Evolutionary conservation across 1,140 invertebrate species (phyloP).

Genomic region (Latrodectus geometricus): DNA sequence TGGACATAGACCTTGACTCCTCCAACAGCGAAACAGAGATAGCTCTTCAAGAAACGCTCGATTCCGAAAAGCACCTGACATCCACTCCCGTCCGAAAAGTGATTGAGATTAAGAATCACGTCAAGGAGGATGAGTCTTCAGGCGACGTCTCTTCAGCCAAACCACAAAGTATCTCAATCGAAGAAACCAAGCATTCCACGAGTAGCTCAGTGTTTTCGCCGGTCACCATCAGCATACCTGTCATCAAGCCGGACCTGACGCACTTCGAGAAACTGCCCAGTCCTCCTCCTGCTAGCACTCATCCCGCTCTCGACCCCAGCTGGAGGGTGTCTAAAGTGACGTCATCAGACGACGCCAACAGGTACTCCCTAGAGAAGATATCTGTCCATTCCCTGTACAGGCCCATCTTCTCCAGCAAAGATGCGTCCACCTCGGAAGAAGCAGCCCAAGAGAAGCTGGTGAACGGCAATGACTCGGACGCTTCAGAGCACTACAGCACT

Average conservation of each 20-base stretch:
- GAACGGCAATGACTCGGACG: constrained; percentile 43
- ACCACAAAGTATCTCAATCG: background rate
- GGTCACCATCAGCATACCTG: constrained; percentile 49
- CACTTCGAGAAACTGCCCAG: constrained; percentile 51
- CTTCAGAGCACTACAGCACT: constrained; percentile 42
- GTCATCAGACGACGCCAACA: background rate
- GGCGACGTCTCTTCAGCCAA: constrained; percentile 26
- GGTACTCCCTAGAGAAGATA: constrained; percentile 10
- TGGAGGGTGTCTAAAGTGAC: background rate
- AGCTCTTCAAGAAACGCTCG: background rate
- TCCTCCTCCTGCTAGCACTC: constrained; percentile 41
- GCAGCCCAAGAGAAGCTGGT: constrained; percentile 3
- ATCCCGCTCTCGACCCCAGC: background rate
- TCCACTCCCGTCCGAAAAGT: constrained; percentile 29
- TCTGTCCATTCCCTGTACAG: constrained; percentile 43
- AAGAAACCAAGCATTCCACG: constrained; percentile 7
- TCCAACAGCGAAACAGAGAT: background rate
- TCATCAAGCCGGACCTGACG: constrained; percentile 51
- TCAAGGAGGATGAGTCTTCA: constrained; percentile 24
- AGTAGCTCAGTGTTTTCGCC: constrained; percentile 21
- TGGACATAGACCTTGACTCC: constrained; percentile 17
- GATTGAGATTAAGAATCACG: constrained; percentile 5
- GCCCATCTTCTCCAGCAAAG: constrained; percentile 34
- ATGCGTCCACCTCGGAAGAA: background rate
- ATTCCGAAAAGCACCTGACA: constrained; percentile 5